A percentile compares a stretch with the other conserved stretches of the same genome.
These are phyloP conservation scores for Coenonympha glycerion DNA, from an alignment of 2,888 invertebrate species.

Conservation along the genomic window DNA sequence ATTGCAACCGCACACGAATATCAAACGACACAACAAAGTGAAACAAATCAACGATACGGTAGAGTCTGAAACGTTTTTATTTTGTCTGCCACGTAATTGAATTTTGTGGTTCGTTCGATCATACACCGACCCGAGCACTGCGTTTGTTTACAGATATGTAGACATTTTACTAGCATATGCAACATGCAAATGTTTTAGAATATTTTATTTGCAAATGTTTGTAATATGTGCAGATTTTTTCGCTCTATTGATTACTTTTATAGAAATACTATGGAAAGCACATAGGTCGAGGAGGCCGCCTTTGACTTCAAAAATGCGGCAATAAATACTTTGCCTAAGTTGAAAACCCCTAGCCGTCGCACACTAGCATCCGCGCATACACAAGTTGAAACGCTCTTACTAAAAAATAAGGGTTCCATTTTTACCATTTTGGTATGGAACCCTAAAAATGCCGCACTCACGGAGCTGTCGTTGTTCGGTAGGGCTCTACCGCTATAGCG, in stretches of 20 bases:
- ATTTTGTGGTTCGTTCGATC: conserved; percentile 63
- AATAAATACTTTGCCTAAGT: too few species aligned
- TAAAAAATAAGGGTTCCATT: too few species aligned
- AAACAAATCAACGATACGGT: conserved; percentile 66
- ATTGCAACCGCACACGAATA: conserved; percentile 14
- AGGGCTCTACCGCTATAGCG: too few species aligned
- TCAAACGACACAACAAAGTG: conserved; percentile 50
- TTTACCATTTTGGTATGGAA: too few species aligned
- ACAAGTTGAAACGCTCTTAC: too few species aligned
- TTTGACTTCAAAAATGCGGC: too few species aligned
- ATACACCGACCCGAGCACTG: conserved; percentile 37
- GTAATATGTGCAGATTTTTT: background rate
- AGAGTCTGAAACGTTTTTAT: conserved; percentile 59
- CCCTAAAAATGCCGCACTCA: too few species aligned
- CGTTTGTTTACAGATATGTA: conserved; percentile 24
- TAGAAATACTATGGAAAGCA: too few species aligned
- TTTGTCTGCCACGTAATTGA: conserved; percentile 70
- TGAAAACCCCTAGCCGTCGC: too few species aligned
- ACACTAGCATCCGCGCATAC: too few species aligned
- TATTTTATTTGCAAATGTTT: background rate
- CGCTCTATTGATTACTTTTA: background rate
- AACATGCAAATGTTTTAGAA: conserved; percentile 20
- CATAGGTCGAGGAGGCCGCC: too few species aligned
- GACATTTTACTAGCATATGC: conserved; percentile 24
- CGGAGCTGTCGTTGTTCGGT: too few species aligned